Evolutionary conservation across 2,797 vertebrate genomes (phyloP).

Genomic region (Ispidina picta): DNA sequence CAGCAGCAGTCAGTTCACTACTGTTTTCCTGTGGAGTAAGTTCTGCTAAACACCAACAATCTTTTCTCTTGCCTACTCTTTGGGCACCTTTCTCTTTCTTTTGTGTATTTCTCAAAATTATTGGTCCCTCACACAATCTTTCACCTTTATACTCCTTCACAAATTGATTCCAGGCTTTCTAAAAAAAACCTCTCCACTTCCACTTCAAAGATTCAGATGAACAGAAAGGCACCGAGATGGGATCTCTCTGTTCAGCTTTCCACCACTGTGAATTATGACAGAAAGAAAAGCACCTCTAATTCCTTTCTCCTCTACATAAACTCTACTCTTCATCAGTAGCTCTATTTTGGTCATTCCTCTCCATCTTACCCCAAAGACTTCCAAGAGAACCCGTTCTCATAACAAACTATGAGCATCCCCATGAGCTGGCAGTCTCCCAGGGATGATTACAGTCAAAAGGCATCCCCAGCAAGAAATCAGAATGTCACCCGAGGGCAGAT

Average conservation of each 20-base stretch:
- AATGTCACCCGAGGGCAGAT: neutral
- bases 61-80: neutral
- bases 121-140: conserved; percentile 5
- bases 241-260: neutral
- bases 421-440: neutral
- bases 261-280: neutral
- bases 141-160: conserved; percentile 19
- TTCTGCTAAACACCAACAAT: conserved; percentile 24
- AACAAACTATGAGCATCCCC: neutral
- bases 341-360: neutral
- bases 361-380: neutral
- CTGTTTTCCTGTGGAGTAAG: conserved; percentile 9
- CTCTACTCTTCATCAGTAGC: neutral
- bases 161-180: conserved; percentile 42
- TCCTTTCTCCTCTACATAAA: neutral
- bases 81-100: neutral
- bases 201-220: neutral
- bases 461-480: fast-evolving
- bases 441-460: neutral
- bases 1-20: neutral
- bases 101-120: conserved; percentile 43
- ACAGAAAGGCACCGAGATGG: neutral
- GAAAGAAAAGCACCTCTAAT: neutral
- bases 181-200: conserved; percentile 7
- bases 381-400: neutral